Conservation (phyloP, 2,113 vertebrate genomes). For the Axis porcinus region DNA sequence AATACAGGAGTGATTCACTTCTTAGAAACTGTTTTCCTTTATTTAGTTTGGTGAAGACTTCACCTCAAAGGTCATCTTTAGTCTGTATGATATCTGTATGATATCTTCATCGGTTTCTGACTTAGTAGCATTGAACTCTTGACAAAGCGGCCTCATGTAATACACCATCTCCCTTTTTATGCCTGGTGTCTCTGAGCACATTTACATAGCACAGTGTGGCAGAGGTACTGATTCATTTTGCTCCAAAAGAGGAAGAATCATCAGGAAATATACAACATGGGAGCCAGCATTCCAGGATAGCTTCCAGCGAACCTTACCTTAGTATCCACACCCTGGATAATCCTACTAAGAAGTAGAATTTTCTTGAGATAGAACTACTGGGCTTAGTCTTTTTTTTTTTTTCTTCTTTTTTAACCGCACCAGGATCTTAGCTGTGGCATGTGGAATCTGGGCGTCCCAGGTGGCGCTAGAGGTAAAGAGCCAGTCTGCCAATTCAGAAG, state of each 20-base stretch:
- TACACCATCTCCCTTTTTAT: background rate
- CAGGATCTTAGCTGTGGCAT: background rate
- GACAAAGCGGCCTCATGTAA: rapidly evolving
- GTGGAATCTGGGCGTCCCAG: background rate
- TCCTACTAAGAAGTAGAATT: background rate
- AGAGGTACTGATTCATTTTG: background rate
- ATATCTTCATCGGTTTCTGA: background rate
- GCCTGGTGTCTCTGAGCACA: background rate
- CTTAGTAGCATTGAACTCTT: background rate
- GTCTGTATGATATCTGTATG: background rate
- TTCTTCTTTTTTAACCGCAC: background rate
- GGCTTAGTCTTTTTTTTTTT: background rate
- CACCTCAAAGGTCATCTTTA: background rate
- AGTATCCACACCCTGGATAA: background rate
- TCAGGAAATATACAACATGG: background rate
- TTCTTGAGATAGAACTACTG: background rate
- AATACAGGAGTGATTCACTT: background rate
- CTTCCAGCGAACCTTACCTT: background rate
- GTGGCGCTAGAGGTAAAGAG: background rate
- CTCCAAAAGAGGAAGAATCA: background rate
- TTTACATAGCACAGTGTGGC: background rate
- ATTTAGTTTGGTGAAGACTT: background rate
- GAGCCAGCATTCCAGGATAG: background rate
- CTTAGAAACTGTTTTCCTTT: background rate
- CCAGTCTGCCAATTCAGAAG: background rate